Base-by-base conservation (phyloP, 1,140 invertebrate species). In the Zaprionus capensis region DNA sequence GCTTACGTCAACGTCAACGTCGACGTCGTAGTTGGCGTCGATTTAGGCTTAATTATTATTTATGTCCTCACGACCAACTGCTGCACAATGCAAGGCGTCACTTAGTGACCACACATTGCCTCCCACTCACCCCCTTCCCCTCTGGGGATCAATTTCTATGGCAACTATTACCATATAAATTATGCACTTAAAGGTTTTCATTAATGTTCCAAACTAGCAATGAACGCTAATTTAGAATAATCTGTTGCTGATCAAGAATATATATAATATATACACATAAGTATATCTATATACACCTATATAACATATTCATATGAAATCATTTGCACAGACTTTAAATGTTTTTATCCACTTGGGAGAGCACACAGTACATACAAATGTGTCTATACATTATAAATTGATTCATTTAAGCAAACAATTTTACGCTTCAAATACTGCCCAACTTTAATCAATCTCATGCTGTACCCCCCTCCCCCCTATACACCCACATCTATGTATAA, bases 11-110 rank as follows among this genome's bases (percentile, higher is more conserved):
- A 41, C 38, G 38, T 26, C 59, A 7, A 46, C 49, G 17, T 15
- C 17, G 14, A 64, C n/a, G 26, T 17, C n/a, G 62, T 22, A 5
- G 20, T 56, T 56, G 20, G 7, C n/a, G 17, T 24, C 46, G 46
- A 71, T 65, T 71, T 71, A 36, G 55, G 22, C 44, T 44, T 68
- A 73, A 68, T 73, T 73, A 68, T 68, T 73, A 56, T 56, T 28
- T 28, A 56, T 41, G 34, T 17, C 26, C 28, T 12, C n/a, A 46
- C 41, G 41, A 17, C 41, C 41, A 46, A 46, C 41, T 46, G 41
- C 41, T 46, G 41, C 41, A 46, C 41, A 17, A 46, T 51, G 26
- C 12, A 51, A 20, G 46, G 46, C 7, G 2, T 4, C 46, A 20
- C 17, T 49, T 49, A 49, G 46, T 20, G 14, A 20, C 7, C 4